Percentiles rank a stretch among this genome's conserved stretches.
Evolutionary conservation across 2,888 invertebrate species (phyloP).

Genomic region (Antheraea yamamai): DNA sequence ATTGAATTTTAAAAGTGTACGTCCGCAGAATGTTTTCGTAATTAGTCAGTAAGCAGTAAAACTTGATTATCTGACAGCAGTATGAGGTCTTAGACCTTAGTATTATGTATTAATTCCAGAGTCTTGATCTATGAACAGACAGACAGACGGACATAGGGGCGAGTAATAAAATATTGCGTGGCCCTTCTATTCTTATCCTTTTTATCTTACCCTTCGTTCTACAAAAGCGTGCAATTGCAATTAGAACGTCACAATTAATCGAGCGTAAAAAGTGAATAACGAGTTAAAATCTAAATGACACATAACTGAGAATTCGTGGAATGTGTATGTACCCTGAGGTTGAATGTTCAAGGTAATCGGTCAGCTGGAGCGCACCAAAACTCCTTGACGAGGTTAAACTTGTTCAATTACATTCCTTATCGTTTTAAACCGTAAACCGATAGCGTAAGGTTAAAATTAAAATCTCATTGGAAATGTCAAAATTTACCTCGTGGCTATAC

Average conservation of each 20-base stretch:
- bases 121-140: too few relatives aligned
- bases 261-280: not conserved
- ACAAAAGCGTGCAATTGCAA: not conserved
- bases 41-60: too few relatives aligned
- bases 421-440: slow-evolving; percentile 21
- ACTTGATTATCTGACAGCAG: too few relatives aligned
- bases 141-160: too few relatives aligned
- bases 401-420: not conserved
- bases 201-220: too few relatives aligned
- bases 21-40: too few relatives aligned
- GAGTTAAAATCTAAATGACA: slow-evolving; percentile 25
- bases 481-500: slow-evolving; percentile 22
- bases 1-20: too few relatives aligned
- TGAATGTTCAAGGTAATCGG: slow-evolving; percentile 23
- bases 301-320: slow-evolving; percentile 33
- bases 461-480: slow-evolving; percentile 22
- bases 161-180: not conserved
- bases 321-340: slow-evolving; percentile 23
- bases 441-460: slow-evolving; percentile 3
- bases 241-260: not conserved
- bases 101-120: too few relatives aligned
- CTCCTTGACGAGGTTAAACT: slow-evolving; percentile 39
- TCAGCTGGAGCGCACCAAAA: slow-evolving; percentile 42
- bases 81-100: too few relatives aligned
- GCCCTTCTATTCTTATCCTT: too few relatives aligned